A percentile compares a stretch with the other conserved stretches of the same genome.
Evolutionary conservation across 2,797 vertebrate genomes (phyloP).

Genomic region (Halcyon leucocephala): DNA sequence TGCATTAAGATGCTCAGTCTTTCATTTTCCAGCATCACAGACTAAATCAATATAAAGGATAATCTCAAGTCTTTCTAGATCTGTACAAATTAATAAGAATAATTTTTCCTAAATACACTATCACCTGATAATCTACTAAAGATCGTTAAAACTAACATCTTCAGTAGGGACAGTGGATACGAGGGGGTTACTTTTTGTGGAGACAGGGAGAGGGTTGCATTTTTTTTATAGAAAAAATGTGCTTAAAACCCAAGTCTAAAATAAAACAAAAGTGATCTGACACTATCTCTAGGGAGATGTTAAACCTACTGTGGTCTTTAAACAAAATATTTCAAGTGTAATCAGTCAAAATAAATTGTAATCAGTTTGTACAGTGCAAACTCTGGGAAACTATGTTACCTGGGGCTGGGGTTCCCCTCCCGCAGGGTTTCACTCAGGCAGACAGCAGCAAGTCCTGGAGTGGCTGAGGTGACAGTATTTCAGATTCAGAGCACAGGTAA

Average conservation of each 20-base stretch:
- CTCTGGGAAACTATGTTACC: neutral
- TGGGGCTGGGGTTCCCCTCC: neutral
- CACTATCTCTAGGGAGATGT: neutral
- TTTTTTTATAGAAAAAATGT: neutral
- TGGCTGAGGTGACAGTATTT: neutral
- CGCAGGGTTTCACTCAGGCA: neutral
- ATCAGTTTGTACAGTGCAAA: neutral
- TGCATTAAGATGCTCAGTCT: neutral
- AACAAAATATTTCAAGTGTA: constrained; percentile 22
- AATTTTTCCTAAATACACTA: neutral
- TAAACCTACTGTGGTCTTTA: neutral
- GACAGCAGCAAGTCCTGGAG: neutral
- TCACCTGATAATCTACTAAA: neutral
- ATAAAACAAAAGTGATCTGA: neutral
- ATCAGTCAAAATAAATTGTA: neutral
- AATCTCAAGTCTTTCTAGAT: neutral
- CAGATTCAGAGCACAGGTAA: neutral
- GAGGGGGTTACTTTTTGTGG: neutral
- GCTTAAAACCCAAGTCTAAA: neutral
- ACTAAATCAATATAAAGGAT: neutral
- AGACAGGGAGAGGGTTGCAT: neutral
- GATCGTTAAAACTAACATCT: neutral
- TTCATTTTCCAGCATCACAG: neutral
- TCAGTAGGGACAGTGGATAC: neutral
- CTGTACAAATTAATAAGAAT: neutral